Evolutionary conservation across 2,113 vertebrate genomes (phyloP), one percentile per base, ranked within the genome.

Genomic region (Cyprinus carpio): DNA sequence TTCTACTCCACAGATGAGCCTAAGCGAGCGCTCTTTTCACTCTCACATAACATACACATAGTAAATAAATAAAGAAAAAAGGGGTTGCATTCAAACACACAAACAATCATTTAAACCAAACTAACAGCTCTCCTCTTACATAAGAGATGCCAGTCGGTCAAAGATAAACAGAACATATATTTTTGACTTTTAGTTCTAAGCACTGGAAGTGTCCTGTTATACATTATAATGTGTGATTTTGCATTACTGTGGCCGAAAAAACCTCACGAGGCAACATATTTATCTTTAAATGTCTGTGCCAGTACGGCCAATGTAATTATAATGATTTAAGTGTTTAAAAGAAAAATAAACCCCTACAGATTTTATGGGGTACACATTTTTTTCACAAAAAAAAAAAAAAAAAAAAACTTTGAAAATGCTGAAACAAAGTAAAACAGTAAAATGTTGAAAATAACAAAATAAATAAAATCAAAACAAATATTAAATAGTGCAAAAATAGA

Each of bases 1-100:
- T 90, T 90, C 87, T 92, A 89, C 93, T 87, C 85, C 91, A 90
- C 90, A 92, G 91, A 93, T 92, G 91, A 92, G 92, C 87, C 90
- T 71, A 58, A 13, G 31, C 85, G 54, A 18, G 43, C 40, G 83
- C 77, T 85, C 29, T 64, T 77, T 89, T 88, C 86, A 88, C 89
- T 75, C 85, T n/a, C 76, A 76, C 71, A 85, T 60, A 72, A 75
- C 74, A 18, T 20, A 56, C 27, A 56, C 34, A 72, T 77, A 84
- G 27, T 71, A 84, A 82, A 84, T 56, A 81, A 71, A 83, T 65
- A 13, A 75, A 84, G 12, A 23, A 71, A 83, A 69, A 75, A 23
- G 56, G 11, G 58, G 51, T 54, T 29, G 23, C 83, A 62, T 34
- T 76, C n/a, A 82, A 72, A 84, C 16, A 79, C 27, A 60, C 54